A percentile compares a stretch with the other conserved stretches of the same genome.
Conservation (phyloP, 1,140 invertebrate genomes). For the Scaptomyza hsui region DNA sequence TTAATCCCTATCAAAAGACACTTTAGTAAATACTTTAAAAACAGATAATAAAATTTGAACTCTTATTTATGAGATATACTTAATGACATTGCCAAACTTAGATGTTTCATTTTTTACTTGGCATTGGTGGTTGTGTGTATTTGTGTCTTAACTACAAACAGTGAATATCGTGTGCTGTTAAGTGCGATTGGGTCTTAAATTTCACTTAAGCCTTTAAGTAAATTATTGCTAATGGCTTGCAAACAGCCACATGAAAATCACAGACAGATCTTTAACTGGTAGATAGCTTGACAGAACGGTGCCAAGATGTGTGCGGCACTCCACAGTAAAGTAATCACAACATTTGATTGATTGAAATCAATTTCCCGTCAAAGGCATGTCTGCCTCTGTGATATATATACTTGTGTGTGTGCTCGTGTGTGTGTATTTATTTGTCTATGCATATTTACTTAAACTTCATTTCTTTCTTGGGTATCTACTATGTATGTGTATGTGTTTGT, state of each 20-base stretch:
- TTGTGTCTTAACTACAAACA: too few species aligned
- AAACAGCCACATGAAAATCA: constrained; percentile 48
- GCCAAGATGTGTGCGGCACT: constrained; percentile 54
- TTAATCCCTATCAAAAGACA: too few species aligned
- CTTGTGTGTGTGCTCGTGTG: constrained; percentile 14
- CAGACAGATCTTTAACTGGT: constrained; percentile 7
- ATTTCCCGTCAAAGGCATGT: constrained; percentile 76
- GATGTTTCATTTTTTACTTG: constrained; percentile 16
- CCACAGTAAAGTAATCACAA: constrained; percentile 76
- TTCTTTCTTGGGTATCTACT: constrained; percentile 27
- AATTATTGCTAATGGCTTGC: constrained; percentile 77
- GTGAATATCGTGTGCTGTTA: constrained; percentile 19
- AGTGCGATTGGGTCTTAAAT: constrained; percentile 55
- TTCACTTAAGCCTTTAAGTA: constrained; percentile 74
- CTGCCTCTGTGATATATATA: constrained; percentile 28
- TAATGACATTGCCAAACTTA: too few species aligned
- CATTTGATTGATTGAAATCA: constrained; percentile 83
- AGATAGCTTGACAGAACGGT: constrained; percentile 24
- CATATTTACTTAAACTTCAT: constrained; percentile 70
- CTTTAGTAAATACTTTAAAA: too few species aligned
- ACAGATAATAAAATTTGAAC: too few species aligned
- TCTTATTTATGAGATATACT: too few species aligned
- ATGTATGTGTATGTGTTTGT: constrained; percentile 16
- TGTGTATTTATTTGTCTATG: constrained; percentile 46
- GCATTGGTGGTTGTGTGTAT: too few species aligned